Evolutionary conservation across 2,797 vertebrate genomes (phyloP), one percentile per base, ranked within the genome.

Genomic region (Scleropages formosus): DNA sequence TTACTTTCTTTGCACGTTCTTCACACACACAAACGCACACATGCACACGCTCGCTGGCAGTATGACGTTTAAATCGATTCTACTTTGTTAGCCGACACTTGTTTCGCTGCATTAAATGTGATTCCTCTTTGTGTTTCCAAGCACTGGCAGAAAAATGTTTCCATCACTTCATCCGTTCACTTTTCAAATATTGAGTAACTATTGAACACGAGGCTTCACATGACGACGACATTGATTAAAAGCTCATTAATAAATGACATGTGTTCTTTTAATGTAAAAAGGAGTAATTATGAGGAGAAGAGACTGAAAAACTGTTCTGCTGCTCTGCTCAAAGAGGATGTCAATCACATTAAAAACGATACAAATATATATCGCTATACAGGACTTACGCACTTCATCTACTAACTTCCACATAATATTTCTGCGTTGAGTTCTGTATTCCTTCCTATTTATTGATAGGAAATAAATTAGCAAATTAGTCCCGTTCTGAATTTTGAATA

Each of bases 101-200:
- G 31, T 39, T 39, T 39, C 39, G 39, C 31, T 2, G 39, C 2
- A 39, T 39, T 39, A 39, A 39, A 39, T 39, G 39, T 39, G 6
- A 39, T 39, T 39, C 31, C 31, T 39, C 31, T 39, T 39, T 39
- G 31, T 39, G 31, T 6, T 6, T 39, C 31, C 6, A 71, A 71
- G 53, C 71, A 71, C 24, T 58, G 68, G 47, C 39, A 58, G 49
- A 71, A 71, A 18, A 12, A 56, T 31, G 44, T 31, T 47, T 56
- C 22, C 15, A 22, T n/a, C 49, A 70, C 56, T 56, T 70, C 70
- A 53, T 15, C 53, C 49, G 71, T 16, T 47, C 1, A 13, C 16
- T 56, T 24, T 22, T 31, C 49, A 39, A 39, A 39, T 31, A 39
- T 39, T 39, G 6, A 39, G 31, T 6, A 39, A 39, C 31, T 39